Conservation (phyloP, 2,113 vertebrate species). For the Ciconia boyciana region DNA sequence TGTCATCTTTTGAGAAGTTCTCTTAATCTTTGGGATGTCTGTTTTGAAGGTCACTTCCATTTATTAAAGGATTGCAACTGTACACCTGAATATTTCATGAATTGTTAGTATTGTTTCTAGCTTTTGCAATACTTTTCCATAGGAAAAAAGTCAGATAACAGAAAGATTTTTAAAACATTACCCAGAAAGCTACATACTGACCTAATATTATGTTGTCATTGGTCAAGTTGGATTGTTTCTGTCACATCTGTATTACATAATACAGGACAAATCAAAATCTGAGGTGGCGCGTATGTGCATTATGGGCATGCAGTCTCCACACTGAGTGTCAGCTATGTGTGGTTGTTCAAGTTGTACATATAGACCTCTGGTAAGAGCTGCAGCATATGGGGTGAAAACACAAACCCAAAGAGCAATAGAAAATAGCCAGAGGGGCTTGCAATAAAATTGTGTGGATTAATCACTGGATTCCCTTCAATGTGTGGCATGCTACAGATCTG, state of each 20-base stretch:
- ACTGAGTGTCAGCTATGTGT: not conserved
- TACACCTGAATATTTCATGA: slow-evolving; percentile 52
- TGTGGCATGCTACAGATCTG: not conserved
- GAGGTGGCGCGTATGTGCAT: not conserved
- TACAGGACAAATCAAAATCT: not conserved
- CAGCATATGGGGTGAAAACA: not conserved
- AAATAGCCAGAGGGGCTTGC: not conserved
- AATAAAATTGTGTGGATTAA: not conserved
- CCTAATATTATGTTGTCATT: not conserved
- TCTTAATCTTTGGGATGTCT: slow-evolving; percentile 56
- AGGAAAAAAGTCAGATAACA: not conserved
- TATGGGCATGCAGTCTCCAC: not conserved
- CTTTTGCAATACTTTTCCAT: not conserved
- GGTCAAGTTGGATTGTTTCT: not conserved
- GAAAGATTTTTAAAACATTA: not conserved
- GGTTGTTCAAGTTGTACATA: not conserved
- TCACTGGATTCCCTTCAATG: not conserved
- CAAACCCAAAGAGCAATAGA: not conserved
- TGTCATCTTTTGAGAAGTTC: slow-evolving; percentile 41
- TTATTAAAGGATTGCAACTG: slow-evolving; percentile 22
- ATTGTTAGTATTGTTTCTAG: not conserved
- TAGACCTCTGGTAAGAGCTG: not conserved
- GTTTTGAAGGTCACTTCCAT: slow-evolving; percentile 62
- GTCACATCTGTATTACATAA: not conserved
- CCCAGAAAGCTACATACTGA: not conserved